Conservation (phyloP, 2,113 vertebrate species). For the Gallinago jamesoni region DNA sequence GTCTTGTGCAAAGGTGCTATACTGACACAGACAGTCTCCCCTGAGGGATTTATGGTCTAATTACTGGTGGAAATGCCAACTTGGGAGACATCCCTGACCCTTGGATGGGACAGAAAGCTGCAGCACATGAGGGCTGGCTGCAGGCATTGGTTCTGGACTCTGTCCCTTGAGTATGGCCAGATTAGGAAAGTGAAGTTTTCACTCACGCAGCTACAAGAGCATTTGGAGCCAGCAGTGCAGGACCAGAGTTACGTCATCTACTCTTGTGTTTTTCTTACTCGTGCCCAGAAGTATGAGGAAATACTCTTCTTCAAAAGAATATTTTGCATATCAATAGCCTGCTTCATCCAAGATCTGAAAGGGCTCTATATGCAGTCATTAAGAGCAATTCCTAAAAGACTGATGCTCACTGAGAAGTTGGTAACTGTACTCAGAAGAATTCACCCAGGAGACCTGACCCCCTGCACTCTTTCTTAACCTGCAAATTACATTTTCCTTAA, state of each 20-base stretch:
- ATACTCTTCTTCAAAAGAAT: conserved; percentile 60
- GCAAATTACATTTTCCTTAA: conserved; percentile 65
- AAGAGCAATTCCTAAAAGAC: not conserved
- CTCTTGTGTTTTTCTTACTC: conserved; percentile 20
- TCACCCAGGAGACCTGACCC: conserved; percentile 37
- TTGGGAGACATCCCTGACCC: not conserved
- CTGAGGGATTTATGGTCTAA: not conserved
- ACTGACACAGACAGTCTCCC: not conserved
- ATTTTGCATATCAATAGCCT: conserved; percentile 52
- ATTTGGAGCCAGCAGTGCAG: not conserved
- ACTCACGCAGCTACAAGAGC: not conserved
- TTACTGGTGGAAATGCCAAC: not conserved
- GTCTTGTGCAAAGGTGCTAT: not conserved
- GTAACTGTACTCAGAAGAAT: conserved; percentile 26
- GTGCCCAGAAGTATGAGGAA: conserved; percentile 52
- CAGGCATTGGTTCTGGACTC: not conserved
- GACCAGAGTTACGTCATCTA: conserved; percentile 15
- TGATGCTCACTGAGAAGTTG: not conserved
- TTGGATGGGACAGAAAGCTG: not conserved
- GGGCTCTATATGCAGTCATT: conserved; percentile 2
- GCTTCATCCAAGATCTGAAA: conserved; percentile 24
- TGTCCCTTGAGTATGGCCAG: not conserved
- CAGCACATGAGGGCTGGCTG: not conserved
- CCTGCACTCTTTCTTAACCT: conserved; percentile 38
- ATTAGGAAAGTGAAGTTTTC: not conserved